Base-by-base conservation (phyloP, 1,140 invertebrate genomes). In the Solen grandis region DNA sequence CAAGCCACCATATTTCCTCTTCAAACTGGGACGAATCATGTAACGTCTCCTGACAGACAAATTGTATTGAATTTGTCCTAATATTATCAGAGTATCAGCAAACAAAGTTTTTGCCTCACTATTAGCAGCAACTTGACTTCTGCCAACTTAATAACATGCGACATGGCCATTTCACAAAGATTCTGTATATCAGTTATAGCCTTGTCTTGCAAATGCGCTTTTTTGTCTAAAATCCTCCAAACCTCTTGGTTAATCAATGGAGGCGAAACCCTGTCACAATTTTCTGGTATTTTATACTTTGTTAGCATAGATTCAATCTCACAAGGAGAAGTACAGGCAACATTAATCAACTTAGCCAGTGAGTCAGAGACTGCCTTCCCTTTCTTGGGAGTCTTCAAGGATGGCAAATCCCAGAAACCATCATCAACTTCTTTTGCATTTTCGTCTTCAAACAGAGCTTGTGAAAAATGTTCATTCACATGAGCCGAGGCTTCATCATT, bases 1-100 rank as follows among this genome's bases (percentile, higher is more conserved):
- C 5, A 73, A 35, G 27, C 38, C 52, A 8, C n/a, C n/a, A 38
- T 73, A 73, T 73, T 73, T 73, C n/a, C 60, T 73, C 38, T 73
- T 73, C 0, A 73, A 29, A 25, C 31, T 22, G 41, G 69, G 69
- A 16, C 69, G 27, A 19, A 73, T 73, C 25, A 59, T 73, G 29
- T 73, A 73, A 4, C 69, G 5, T 22, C 69, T 57, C 1, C 66
- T 25, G 2, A 80, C 22, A 72, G 66, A 72, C 31, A 80, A 16
- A 54, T 70, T 41, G 36, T 72, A 57, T 60, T 62, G 69, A 2
- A 72, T 41, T 29, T 70, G 69, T 2, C 68, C 57, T 8, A 73
- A 60, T 14, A 80, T 62, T 33, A 57, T 72, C 55, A 72, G 22
- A 54, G 54, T 27, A 33, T 62, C 77, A 5, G 66, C 70, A 60